Conservation (phyloP, 2,888 invertebrate genomes). For the Ennomos quercinarius region DNA sequence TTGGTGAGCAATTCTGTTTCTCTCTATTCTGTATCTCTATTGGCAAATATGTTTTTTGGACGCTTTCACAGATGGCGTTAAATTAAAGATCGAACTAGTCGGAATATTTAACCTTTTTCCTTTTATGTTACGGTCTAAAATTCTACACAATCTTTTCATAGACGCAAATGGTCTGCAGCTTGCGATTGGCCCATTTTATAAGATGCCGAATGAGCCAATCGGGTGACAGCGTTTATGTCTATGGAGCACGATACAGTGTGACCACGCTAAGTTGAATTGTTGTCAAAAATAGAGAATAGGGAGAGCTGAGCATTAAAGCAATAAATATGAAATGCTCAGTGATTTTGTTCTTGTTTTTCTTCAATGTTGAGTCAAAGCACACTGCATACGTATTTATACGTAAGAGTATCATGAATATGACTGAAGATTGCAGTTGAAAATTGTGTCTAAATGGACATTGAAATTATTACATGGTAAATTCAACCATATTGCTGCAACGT, state of each 20-base stretch:
- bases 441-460: no score
- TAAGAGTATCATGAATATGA: neutral
- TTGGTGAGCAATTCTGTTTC: constrained; percentile 16
- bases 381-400: constrained; percentile 17
- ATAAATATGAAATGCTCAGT: constrained; percentile 25
- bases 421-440: no score
- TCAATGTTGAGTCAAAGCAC: constrained; percentile 22
- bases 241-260: neutral
- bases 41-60: neutral
- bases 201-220: no score
- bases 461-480: no score
- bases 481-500: no score
- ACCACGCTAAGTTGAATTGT: neutral
- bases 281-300: constrained; percentile 22
- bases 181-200: no score
- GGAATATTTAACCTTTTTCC: no score
- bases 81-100: no score
- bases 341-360: constrained; percentile 20
- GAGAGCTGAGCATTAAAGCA: constrained; percentile 31
- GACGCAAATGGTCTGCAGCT: neutral
- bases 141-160: no score
- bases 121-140: no score
- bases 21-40: constrained; percentile 16
- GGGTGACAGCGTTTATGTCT: no score
- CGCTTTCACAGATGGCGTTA: no score